Conservation (phyloP, 2,888 invertebrate genomes). For the Trachelus tabidus region DNA sequence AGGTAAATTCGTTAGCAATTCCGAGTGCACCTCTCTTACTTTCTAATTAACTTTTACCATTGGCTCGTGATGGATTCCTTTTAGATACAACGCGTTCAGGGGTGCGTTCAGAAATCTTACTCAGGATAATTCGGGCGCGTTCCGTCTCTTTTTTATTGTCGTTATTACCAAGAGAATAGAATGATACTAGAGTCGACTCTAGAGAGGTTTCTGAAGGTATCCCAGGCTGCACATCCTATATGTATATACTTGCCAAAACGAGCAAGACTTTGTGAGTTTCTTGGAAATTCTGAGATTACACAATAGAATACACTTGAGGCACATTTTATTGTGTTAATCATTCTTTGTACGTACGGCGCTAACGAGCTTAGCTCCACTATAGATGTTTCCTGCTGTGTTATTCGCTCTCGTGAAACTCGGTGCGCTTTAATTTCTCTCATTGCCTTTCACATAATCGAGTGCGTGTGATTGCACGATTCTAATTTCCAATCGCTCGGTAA, state of each 20-base stretch:
- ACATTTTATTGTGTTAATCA: neutral
- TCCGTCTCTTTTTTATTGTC: too few species aligned
- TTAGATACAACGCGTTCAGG: neutral
- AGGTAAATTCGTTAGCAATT: slow-evolving; percentile 34
- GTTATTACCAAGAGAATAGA: too few species aligned
- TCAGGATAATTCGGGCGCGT: too few species aligned
- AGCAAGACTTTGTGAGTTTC: neutral
- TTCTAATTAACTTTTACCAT: neutral
- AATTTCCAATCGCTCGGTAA: neutral
- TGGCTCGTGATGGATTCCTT: neutral
- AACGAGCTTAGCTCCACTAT: neutral
- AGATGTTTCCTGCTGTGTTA: neutral
- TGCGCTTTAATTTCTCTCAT: neutral
- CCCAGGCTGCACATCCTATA: too few species aligned
- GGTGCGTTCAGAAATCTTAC: too few species aligned
- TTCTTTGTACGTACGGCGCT: neutral
- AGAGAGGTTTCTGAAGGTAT: too few species aligned
- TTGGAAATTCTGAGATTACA: neutral
- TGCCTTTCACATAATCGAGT: neutral
- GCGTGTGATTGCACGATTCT: neutral
- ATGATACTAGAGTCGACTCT: too few species aligned
- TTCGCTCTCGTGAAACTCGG: neutral
- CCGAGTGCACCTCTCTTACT: neutral
- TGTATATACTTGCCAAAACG: too few species aligned
- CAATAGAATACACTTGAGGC: neutral